Evolutionary conservation across 92 coral and sea anemone species (phyloP), one percentile per base, ranked within the genome.

Genomic region (Zoanthus sociatus): DNA sequence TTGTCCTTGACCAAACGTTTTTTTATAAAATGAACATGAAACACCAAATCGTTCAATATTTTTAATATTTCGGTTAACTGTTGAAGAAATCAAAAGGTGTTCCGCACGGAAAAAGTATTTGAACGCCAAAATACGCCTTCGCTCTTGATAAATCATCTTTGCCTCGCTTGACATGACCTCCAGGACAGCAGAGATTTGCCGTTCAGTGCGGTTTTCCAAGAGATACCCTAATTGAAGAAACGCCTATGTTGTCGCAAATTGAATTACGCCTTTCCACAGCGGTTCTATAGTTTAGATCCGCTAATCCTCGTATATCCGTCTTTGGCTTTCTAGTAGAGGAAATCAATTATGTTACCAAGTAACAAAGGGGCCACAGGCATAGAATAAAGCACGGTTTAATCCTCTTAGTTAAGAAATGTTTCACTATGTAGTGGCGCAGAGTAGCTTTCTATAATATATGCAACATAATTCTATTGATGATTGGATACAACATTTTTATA

Each of bases 311-410:
- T 42, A 81, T 81, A 42, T 81, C 85, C 85, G 85, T 33, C 75
- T 20, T 55, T 81, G 85, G 75, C 60, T 81, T 79, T 79, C 84
- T 79, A 6, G 21, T 79, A 63, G 84, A 79, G 85, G 85, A 81
- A 81, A 44, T 46, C 61, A 64, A 81, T 81, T 64, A 69, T 69
- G 66, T 53, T 44, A 44, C 33, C 55, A 67, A 3, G 75, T 74
- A 81, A 81, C 66, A 63, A 81, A 13, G 16, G 55, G 85, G 75
- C 85, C 85, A 81, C 75, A 81, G 75, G 85, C 56, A 66, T 26
- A 44, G 85, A 9, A 17, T 11, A 61, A 14, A 66, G 20, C 20
- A 42, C n/a, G n/a, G 64, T 45, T 69, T 69, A n/a, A n/a, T n/a
- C n/a, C 46, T 1, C 42, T 2, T 9, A 30, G 4, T 26, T 18